Base-by-base conservation (phyloP, 1,140 invertebrate genomes). In the Arion vulgaris region DNA sequence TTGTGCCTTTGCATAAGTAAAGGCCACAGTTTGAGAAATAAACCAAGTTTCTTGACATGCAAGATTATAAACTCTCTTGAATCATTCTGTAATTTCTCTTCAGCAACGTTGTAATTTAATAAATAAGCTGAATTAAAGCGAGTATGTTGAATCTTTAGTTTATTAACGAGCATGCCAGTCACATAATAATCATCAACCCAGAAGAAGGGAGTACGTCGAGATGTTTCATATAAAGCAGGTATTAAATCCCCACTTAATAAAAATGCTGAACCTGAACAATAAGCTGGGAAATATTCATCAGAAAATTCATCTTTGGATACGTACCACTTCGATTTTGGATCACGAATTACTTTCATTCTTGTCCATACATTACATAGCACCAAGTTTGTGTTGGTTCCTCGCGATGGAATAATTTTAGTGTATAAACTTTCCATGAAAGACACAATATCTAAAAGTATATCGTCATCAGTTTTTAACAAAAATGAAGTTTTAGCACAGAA, bases 401-500 rank as follows among this genome's bases (percentile, higher is more conserved):
- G 49, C 1, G 76, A 69, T n/a, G 80, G 57, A 15, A 86, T 76
- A 0, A 89, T 73, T n/a, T 80, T 82, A 9, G 57, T 62, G 28
- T 89, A 93, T 13, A 97, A 88, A 91, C 95, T 95, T 81, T 94
- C 93, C 34, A 95, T 83, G 86, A 96, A 91, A 93, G 93, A 81
- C 94, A 87, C 38, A 86, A 84, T 73, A 68, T 89, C 88, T 19
- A 89, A 84, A 41, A 90, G 75, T 71, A 88, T 84, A 85, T 94
- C 94, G 82, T 94, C 94, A 84, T 94, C 94, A 9, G 92, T 91
- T 87, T 94, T 94, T 71, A 94, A 87, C 53, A 94, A 85, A 84
- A 88, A 93, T 72, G 36, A 83, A 0, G 95, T 95, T 85, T 94
- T 92, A 83, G 86, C 84, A 90, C 93, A 95, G 91, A 95, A 94